Evolutionary conservation across 2,797 vertebrate genomes (phyloP), one percentile per base, ranked within the genome.

Genomic region (Labroides dimidiatus): DNA sequence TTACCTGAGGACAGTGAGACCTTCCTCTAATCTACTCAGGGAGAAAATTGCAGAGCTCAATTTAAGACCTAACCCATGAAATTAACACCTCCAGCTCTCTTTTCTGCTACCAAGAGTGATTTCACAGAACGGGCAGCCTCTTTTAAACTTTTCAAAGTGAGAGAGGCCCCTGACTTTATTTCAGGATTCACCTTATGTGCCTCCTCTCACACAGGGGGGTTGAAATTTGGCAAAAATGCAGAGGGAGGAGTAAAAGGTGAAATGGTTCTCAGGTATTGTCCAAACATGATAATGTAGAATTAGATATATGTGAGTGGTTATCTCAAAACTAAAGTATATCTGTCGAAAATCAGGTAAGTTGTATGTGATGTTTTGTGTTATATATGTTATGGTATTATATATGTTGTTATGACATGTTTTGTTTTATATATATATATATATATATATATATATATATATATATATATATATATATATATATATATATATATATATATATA

Each of bases 21-120:
- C 87, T 89, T 89, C 89, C 81, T 91, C 88, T 94, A 94, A 93
- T 92, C 90, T 93, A 91, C 93, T 93, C 86, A 71, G 88, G 78
- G 78, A 89, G 88, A 92, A 92, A 94, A 92, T 91, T 91, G 91
- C 89, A 87, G 84, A 88, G 91, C 92, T 93, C 90, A 93, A 93
- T 94, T 94, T 94, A 93, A 93, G 90, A 92, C 88, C 92, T 92
- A 92, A 91, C 86, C 93, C 94, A 93, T 94, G 93, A 95, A 95
- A 95, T 95, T 90, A 95, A 93, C 92, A 93, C 94, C 93, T 88
- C 91, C 64, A 94, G 94, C 93, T 88, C 87, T 91, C 83, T 86
- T 88, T 92, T 91, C 78, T 87, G 87, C 88, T 85, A 87, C 87
- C 83, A 87, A 90, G 87, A 91, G 87, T 80, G 86, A 91, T 91